Base-by-base conservation (phyloP, 2,797 vertebrate species). In the Rhyacichthys aspro region DNA sequence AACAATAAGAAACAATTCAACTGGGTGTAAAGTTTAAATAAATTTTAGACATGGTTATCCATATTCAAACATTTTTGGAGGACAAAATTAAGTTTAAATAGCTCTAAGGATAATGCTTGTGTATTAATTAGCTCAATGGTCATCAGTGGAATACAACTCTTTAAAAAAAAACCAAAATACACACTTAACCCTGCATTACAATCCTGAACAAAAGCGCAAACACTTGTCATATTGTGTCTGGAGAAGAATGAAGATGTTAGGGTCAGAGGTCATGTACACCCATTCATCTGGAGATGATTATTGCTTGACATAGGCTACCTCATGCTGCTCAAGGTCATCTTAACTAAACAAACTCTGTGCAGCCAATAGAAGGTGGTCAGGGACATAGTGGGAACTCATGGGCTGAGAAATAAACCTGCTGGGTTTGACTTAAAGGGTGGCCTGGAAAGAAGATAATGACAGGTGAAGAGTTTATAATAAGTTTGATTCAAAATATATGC, bases 201-300 rank as follows among this genome's bases (percentile, higher is more conserved):
- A 16, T 18, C 36, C 37, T 39, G 15, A 23, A 39, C 34, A 11
- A 17, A 4, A 53, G 17, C 19, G 50, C 46, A 70, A 55, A 5
- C 41, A 55, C 28, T 18, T 39, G 36, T 12, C 50, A 39, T 9
- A 18, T 23, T 23, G 50, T 5, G 7, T 5, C 17, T 53, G 5
- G 18, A 37, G 38, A 55, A 55, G 38, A 41, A 28, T 55, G 16
- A 23, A 39, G 41, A 43, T 17, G 41, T 34, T 17, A 43, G 62
- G 63, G 76, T 84, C 70, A 78, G 32, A n/a, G 43, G 63, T 74
- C 23, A 11, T 63, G 52, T 70, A 62, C 47, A 70, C 73, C 33
- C 33, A 56, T 77, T 55, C 73, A 88, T 84, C 72, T 81, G 79
- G 67, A 70, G 60, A 56, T 67, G 52, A 66, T 83, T 78, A 76